Percentiles rank a stretch among this genome's conserved stretches.
Conservation (phyloP, 2,888 invertebrate species). For the Rhabditophanes sp. region DNA sequence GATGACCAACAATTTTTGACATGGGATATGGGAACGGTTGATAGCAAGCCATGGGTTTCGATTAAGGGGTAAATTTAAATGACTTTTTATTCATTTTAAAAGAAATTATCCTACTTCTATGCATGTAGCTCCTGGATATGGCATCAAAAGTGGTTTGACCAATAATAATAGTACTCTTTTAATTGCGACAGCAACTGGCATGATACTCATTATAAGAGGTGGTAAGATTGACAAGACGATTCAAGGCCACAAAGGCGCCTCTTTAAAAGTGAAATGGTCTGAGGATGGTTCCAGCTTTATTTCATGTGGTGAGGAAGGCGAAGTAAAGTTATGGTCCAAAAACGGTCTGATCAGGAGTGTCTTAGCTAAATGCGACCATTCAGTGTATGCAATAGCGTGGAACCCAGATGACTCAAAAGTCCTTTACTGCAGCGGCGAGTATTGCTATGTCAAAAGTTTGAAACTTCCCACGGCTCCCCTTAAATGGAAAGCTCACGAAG, state of each 20-base stretch:
- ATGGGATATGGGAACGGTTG: constrained; percentile 61
- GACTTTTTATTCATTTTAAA: constrained; percentile 7
- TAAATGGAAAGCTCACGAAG: constrained; percentile 87
- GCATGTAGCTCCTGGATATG: constrained; percentile 1
- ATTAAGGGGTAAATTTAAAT: constrained; percentile 3
- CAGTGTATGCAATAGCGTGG: constrained; percentile 28
- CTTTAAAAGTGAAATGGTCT: constrained; percentile 76
- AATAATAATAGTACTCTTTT: constrained; percentile 1
- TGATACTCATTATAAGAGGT: constrained; percentile 45
- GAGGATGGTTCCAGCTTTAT: constrained; percentile 82
- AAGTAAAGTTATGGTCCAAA: constrained; percentile 87
- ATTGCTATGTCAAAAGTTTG: constrained; percentile 53
- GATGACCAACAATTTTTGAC: constrained; percentile 75
- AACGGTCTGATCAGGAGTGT: constrained; percentile 75
- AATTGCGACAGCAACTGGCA: background rate
- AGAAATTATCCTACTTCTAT: constrained; percentile 7
- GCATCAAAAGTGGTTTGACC: constrained; percentile 1
- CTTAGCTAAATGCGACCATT: constrained; percentile 54
- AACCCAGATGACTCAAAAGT: constrained; percentile 43
- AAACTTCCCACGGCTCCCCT: constrained; percentile 42
- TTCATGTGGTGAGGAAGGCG: constrained; percentile 91
- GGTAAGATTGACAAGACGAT: constrained; percentile 81
- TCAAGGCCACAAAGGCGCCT: constrained; percentile 70
- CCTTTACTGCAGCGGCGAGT: constrained; percentile 51
- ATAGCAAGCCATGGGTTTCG: constrained; percentile 9